phyloP scores from a whole-genome alignment of 2,797 vertebrate genomes.

The Caiman crocodilus region DNA sequence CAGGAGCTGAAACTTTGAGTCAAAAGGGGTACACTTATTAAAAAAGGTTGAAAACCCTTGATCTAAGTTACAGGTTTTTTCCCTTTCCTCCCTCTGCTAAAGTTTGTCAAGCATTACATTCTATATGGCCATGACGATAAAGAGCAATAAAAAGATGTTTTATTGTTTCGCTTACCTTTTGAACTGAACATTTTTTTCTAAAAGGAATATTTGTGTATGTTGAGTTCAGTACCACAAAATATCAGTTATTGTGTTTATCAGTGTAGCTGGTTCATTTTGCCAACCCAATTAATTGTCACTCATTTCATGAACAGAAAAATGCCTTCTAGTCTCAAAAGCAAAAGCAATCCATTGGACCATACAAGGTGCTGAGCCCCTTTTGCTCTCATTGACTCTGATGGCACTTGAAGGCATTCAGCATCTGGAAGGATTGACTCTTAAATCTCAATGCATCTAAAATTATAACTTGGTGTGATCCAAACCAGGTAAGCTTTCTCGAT shows the following conservation, averaged over 20 bases:
- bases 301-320: not conserved
- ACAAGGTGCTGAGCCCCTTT: not conserved
- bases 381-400: not conserved
- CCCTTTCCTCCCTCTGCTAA: constrained; percentile 49
- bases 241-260: not conserved
- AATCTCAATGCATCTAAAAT: not conserved
- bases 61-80: not conserved
- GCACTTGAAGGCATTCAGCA: not conserved
- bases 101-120: constrained; percentile 30
- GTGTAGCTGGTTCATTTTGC: not conserved
- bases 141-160: not conserved
- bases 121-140: constrained; percentile 3
- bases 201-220: not conserved
- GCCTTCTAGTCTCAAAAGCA: not conserved
- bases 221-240: not conserved
- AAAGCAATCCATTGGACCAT: not conserved
- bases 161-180: not conserved
- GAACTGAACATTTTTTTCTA: not conserved
- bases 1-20: no score
- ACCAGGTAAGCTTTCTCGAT: not conserved
- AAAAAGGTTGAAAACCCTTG: no score
- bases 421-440: not conserved
- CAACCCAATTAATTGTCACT: not conserved
- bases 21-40: no score
- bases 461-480: not conserved